Percentiles rank a stretch among this genome's conserved stretches.
These are phyloP conservation scores for Amblyraja radiata DNA, from an alignment of 2,797 vertebrate genomes.

Conservation along the genomic window DNA sequence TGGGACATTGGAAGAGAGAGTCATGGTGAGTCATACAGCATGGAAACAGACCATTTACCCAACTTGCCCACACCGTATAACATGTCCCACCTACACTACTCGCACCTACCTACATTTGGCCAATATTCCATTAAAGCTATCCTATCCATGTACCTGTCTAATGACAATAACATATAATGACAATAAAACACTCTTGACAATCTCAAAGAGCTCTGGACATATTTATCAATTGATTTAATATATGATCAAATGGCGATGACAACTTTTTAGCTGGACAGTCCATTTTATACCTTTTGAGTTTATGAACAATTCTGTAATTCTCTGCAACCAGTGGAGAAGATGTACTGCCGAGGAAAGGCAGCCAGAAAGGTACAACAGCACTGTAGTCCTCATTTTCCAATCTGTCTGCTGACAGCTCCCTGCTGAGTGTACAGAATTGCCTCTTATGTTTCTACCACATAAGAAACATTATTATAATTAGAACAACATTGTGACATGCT, in stretches of 20 bases:
- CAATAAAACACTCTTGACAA: too few relatives aligned
- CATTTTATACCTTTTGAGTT: background rate
- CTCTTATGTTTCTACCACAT: background rate
- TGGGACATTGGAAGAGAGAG: too few relatives aligned
- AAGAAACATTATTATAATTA: conserved; percentile 1
- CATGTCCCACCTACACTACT: too few relatives aligned
- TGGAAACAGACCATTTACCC: too few relatives aligned
- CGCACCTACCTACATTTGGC: too few relatives aligned
- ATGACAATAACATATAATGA: too few relatives aligned
- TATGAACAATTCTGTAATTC: background rate
- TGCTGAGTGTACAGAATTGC: background rate
- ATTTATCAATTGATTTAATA: background rate
- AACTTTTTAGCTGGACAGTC: background rate
- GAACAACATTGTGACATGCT: conserved; percentile 9
- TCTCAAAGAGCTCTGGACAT: background rate
- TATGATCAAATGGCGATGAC: background rate
- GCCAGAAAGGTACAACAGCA: background rate
- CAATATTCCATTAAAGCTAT: too few relatives aligned
- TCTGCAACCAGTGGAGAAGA: background rate
- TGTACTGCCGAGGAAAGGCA: background rate
- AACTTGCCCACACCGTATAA: too few relatives aligned
- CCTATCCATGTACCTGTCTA: too few relatives aligned
- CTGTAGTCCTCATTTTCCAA: background rate
- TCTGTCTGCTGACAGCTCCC: background rate
- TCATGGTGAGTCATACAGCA: too few relatives aligned